These are phyloP conservation scores for Sphaerolaimus hirsutus DNA, from an alignment of 2,888 invertebrate genomes.

Conservation along the genomic window DNA sequence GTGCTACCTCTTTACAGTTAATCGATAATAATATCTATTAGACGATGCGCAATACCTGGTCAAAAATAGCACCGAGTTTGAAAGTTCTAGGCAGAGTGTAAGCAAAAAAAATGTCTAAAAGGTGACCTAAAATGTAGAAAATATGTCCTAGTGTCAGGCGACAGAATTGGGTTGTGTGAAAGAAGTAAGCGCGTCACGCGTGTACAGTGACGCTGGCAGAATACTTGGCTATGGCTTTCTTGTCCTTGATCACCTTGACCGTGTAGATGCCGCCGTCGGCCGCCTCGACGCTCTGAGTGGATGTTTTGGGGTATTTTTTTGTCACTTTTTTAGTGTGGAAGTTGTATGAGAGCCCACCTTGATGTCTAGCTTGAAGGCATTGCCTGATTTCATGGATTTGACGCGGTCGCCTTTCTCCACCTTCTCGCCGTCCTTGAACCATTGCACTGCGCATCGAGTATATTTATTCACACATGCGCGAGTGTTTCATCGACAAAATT, in stretches of 20 bases:
- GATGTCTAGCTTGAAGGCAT: conserved; percentile 18
- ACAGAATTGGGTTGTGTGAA: too few relatives aligned
- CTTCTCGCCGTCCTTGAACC: conserved; percentile 14
- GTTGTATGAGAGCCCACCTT: conserved; percentile 8
- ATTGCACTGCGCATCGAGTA: conserved; percentile 9
- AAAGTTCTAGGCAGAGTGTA: too few relatives aligned
- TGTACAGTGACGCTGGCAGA: too few relatives aligned
- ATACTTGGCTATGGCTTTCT: conserved; percentile 19
- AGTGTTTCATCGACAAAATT: too few relatives aligned
- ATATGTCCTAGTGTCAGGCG: too few relatives aligned
- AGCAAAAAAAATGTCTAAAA: too few relatives aligned
- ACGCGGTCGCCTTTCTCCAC: conserved; percentile 16
- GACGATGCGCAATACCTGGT: too few relatives aligned
- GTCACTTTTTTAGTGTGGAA: background rate
- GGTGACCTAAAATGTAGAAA: too few relatives aligned
- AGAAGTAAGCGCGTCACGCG: too few relatives aligned
- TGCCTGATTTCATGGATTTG: conserved; percentile 18
- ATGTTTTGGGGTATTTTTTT: background rate
- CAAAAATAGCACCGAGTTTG: too few relatives aligned
- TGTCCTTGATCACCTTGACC: conserved; percentile 19
- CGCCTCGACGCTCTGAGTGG: background rate
- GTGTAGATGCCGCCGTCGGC: conserved; percentile 9
- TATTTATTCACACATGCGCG: background rate
- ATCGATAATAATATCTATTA: too few relatives aligned
- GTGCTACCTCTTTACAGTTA: too few relatives aligned